A percentile compares a stretch with the other conserved stretches of the same genome.
Conservation (phyloP, 2,888 invertebrate species). For the Meganola albula region DNA sequence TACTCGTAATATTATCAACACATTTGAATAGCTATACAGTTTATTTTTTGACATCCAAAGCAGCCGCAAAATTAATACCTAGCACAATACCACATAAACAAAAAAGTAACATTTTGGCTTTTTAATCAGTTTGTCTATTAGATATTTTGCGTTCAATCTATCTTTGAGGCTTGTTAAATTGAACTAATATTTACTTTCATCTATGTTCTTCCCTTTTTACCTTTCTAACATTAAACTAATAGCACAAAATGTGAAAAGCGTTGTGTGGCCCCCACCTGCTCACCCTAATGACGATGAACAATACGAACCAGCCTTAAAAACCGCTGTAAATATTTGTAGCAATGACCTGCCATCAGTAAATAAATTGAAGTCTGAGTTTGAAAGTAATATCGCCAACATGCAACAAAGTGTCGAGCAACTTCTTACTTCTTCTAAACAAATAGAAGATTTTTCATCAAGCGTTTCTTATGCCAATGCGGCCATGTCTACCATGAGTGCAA, state of each 20-base stretch:
- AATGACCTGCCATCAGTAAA: slow-evolving; percentile 31
- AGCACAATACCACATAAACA: too few species aligned
- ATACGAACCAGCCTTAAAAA: slow-evolving; percentile 33
- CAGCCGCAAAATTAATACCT: slow-evolving; percentile 49
- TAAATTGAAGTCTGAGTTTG: slow-evolving; percentile 28
- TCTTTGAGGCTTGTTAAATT: slow-evolving; percentile 41
- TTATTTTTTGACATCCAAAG: slow-evolving; percentile 50
- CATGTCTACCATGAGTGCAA: slow-evolving; percentile 45
- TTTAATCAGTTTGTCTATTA: slow-evolving; percentile 35
- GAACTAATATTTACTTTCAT: slow-evolving; percentile 65
- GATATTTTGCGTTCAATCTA: slow-evolving; percentile 30
- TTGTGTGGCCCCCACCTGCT: slow-evolving; percentile 71
- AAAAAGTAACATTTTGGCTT: slow-evolving; percentile 48
- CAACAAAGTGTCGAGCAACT: slow-evolving; percentile 38
- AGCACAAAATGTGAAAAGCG: slow-evolving; percentile 72
- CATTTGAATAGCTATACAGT: too few species aligned
- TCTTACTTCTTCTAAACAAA: slow-evolving; percentile 39
- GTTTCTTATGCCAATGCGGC: slow-evolving; percentile 48
- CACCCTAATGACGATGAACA: slow-evolving; percentile 66
- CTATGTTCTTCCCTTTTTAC: slow-evolving; percentile 49
- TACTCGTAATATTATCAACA: too few species aligned
- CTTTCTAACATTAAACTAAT: slow-evolving; percentile 45
- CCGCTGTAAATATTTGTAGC: slow-evolving; percentile 23
- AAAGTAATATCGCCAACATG: slow-evolving; percentile 26
- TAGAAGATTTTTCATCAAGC: slow-evolving; percentile 46